These are phyloP conservation scores for Galbula dea DNA, from an alignment of 2,113 vertebrate species.

Conservation along the genomic window DNA sequence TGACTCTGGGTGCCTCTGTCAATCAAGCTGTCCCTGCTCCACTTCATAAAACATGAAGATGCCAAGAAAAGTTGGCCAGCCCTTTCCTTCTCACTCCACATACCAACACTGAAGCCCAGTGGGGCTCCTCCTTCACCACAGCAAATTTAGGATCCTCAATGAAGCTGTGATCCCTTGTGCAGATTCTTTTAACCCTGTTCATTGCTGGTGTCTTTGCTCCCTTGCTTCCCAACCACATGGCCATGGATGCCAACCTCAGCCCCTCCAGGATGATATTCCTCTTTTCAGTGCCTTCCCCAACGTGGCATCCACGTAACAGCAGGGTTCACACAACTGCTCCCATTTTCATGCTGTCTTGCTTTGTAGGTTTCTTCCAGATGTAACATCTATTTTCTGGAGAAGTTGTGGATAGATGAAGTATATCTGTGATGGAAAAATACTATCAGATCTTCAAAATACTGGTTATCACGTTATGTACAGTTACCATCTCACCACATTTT, in stretches of 20 bases:
- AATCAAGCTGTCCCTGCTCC: not conserved
- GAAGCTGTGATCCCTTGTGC: not conserved
- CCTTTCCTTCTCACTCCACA: not conserved
- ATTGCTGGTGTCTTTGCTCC: not conserved
- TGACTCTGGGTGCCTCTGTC: not conserved
- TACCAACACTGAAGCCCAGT: not conserved
- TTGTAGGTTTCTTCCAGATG: not conserved
- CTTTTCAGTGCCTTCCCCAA: not conserved
- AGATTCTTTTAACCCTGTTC: not conserved
- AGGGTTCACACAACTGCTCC: not conserved
- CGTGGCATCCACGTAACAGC: fast-evolving
- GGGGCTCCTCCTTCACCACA: not conserved
- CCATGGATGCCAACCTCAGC: not conserved
- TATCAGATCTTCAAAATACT: not conserved
- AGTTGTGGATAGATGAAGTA: not conserved
- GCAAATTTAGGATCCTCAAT: not conserved
- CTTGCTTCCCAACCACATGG: fast-evolving
- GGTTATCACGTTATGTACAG: not conserved
- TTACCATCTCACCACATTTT: not conserved
- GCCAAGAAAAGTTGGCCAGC: not conserved
- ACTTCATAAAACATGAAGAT: not conserved
- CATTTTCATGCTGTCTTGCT: not conserved
- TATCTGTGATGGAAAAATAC: not conserved
- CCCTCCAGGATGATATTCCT: not conserved
- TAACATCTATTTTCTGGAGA: not conserved